Percentiles rank a stretch among this genome's conserved stretches.
Conservation (phyloP, 2,797 vertebrate genomes). For the Melanotaenia parkinsoni region DNA sequence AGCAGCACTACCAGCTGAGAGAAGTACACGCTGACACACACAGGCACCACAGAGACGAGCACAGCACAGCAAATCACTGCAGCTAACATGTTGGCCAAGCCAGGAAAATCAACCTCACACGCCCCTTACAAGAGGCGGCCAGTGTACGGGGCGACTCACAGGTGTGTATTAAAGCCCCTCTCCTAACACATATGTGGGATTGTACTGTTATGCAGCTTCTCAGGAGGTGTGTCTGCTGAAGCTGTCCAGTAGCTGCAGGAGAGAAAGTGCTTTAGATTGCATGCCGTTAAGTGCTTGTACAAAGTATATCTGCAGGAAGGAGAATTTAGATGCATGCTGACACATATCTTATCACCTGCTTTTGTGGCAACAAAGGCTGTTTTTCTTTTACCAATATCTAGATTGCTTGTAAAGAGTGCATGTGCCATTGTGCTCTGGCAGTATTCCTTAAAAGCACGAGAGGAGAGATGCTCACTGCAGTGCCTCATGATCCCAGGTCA, state of each 20-base stretch:
- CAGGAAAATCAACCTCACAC: slow-evolving; percentile 77
- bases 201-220: slow-evolving; percentile 42
- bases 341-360: slow-evolving; percentile 9
- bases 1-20: slow-evolving; percentile 68
- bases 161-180: slow-evolving; percentile 78
- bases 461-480: slow-evolving; percentile 57
- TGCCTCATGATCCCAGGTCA: slow-evolving; percentile 72
- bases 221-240: slow-evolving; percentile 51
- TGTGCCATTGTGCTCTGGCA: slow-evolving; percentile 34
- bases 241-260: slow-evolving; percentile 52
- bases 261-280: slow-evolving; percentile 48
- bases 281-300: slow-evolving; percentile 41
- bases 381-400: slow-evolving; percentile 32
- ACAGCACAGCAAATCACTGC: slow-evolving; percentile 70
- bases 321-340: slow-evolving; percentile 34
- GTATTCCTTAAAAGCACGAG: slow-evolving; percentile 34
- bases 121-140: slow-evolving; percentile 71
- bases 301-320: slow-evolving; percentile 31
- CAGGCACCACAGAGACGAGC: slow-evolving; percentile 60
- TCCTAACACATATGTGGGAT: slow-evolving; percentile 40
- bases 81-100: slow-evolving; percentile 86
- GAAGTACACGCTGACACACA: slow-evolving; percentile 53
- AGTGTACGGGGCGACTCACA: slow-evolving; percentile 72
- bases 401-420: slow-evolving; percentile 29
- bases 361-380: slow-evolving; percentile 18